phyloP scores from a whole-genome alignment of 2,888 invertebrate species.

The Diaphora mendica region DNA sequence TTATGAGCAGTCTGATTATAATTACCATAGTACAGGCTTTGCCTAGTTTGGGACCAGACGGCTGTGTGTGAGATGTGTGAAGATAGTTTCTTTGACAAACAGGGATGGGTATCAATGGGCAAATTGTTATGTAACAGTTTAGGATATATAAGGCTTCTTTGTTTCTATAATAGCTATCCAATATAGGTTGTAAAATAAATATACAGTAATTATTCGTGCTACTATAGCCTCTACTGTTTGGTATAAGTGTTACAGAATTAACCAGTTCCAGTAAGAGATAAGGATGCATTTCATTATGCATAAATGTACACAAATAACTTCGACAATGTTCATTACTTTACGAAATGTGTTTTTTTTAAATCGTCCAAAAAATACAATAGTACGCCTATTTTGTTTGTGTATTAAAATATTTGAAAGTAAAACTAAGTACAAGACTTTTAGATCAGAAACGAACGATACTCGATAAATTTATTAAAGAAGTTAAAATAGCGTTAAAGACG shows the following conservation, averaged over 20 bases:
- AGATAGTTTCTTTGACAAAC: background rate
- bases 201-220: background rate
- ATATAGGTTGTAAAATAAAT: background rate
- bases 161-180: background rate
- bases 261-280: background rate
- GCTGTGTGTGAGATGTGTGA: too few species aligned
- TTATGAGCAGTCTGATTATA: too few species aligned
- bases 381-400: background rate
- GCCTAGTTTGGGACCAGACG: too few species aligned
- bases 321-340: background rate
- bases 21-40: too few species aligned
- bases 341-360: background rate
- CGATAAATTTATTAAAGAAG: background rate
- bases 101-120: conserved; percentile 1
- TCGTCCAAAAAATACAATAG: background rate
- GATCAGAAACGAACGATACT: background rate
- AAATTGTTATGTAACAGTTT: background rate
- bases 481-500: too few species aligned
- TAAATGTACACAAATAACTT: background rate
- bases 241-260: background rate
- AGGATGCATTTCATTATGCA: background rate
- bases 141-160: background rate
- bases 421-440: background rate
- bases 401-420: background rate
- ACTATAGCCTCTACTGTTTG: background rate